Base-by-base conservation (phyloP, 1,140 invertebrate genomes). In the Philaenus spumarius region DNA sequence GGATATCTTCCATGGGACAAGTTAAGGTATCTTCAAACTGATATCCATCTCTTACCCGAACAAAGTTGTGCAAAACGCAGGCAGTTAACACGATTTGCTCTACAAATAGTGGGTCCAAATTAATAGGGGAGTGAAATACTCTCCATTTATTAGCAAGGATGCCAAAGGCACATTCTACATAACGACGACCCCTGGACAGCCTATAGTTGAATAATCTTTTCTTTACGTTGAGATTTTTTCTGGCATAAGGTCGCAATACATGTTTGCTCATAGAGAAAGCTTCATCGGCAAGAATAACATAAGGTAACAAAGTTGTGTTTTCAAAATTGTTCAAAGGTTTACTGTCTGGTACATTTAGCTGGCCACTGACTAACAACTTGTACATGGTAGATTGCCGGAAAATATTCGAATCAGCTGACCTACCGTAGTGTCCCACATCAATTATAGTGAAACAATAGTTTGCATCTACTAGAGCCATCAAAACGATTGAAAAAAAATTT, bases 391-490 rank as follows among this genome's bases (percentile, higher is more conserved):
- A 45, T 6, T 45, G 6, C 19, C 7, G 14, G 15, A 45, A 45
- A 9, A 45, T 45, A 45, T 17, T 45, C 6, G 42, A 45, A 64
- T 77, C 71, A 30, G 69, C 64, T 61, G 72, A 63, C 56, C 64
- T 73, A 14, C 73, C 73, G 58, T 71, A 72, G 2, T 68, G 64
- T 37, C 73, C 24, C 4, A 57, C 45, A 9, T 48, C 14, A 3
- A 35, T 39, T 22, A 22, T 15, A 6, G 51, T 34, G 37, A 59
- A 59, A 46, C 51, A 51, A 37, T 53, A 76, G 51, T 78, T 61
- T 17, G 69, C 70, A 67, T 80, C 76, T n/a, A 71, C 71, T 52
- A 77, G 40, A 5, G 72, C 77, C 52, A 80, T 59, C 15, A 81
- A 63, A 30, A 80, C 75, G 45, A 79, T 72, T 51, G 73, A 77